A percentile compares a stretch with the other conserved stretches of the same genome.
Evolutionary conservation across 2,888 invertebrate genomes (phyloP).

Genomic region (Rhamnusium bicolor): DNA sequence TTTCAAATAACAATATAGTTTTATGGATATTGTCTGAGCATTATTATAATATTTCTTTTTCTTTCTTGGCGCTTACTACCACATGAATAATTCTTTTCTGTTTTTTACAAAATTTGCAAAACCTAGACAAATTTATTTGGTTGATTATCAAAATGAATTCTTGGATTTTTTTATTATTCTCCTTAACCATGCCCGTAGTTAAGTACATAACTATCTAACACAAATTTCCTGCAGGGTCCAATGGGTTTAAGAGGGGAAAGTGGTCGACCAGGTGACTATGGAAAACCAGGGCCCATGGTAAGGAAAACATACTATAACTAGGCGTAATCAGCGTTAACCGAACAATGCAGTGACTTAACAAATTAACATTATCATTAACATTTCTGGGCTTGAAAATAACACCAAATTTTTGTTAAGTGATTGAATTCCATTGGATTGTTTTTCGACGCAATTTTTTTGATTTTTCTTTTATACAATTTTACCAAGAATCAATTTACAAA

Average conservation of each 20-base stretch:
- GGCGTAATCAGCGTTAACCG: constrained; percentile 63
- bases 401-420: constrained; percentile 56
- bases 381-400: constrained; percentile 43
- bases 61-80: no score
- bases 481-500: constrained; percentile 37
- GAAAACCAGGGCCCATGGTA: constrained; percentile 86
- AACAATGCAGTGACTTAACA: constrained; percentile 69
- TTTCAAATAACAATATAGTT: no score
- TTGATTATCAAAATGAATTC: background rate
- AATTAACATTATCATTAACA: constrained; percentile 56
- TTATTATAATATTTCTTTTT: no score
- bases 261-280: constrained; percentile 81
- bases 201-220: background rate
- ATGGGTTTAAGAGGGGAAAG: constrained; percentile 86
- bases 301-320: constrained; percentile 73
- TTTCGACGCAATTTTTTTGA: constrained; percentile 49
- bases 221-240: constrained; percentile 77
- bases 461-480: constrained; percentile 28
- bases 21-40: no score
- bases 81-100: no score
- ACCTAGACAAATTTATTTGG: background rate
- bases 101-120: no score
- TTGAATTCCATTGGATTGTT: constrained; percentile 62
- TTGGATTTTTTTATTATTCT: background rate
- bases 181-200: background rate